These are phyloP conservation scores for Merops nubicus DNA, from an alignment of 2,113 vertebrate species.

Conservation along the genomic window DNA sequence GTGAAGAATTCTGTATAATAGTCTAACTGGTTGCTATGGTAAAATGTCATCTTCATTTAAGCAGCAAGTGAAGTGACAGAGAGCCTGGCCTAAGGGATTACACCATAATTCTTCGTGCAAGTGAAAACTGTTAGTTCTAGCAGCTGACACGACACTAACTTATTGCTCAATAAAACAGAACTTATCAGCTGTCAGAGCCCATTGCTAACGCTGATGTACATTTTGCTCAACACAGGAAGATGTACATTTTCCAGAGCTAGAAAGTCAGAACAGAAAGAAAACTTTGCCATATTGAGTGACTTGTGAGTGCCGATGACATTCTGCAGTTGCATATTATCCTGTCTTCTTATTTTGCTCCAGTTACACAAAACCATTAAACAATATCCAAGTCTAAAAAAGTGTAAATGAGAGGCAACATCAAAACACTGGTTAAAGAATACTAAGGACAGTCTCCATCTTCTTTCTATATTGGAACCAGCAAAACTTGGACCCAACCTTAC, in stretches of 20 bases:
- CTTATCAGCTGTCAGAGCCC: neutral
- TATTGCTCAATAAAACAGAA: neutral
- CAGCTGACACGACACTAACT: neutral
- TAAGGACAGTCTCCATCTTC: neutral
- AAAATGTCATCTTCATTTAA: neutral
- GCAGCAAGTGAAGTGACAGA: neutral
- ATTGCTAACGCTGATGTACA: neutral
- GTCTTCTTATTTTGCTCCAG: neutral
- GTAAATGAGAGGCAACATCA: neutral
- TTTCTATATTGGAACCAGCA: neutral
- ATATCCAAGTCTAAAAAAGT: neutral
- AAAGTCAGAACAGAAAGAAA: neutral
- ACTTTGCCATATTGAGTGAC: neutral
- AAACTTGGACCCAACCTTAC: neutral
- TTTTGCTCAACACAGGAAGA: neutral
- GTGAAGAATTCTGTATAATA: neutral
- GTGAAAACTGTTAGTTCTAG: neutral
- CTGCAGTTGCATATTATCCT: neutral
- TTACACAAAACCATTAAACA: neutral
- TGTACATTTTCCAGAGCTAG: neutral
- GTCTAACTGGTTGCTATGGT: neutral
- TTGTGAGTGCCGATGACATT: neutral
- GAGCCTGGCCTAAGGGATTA: neutral
- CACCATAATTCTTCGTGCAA: neutral
- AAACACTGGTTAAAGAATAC: neutral